Evolutionary conservation across 2,888 invertebrate genomes (phyloP).

Genomic region (Hesperia comma): DNA sequence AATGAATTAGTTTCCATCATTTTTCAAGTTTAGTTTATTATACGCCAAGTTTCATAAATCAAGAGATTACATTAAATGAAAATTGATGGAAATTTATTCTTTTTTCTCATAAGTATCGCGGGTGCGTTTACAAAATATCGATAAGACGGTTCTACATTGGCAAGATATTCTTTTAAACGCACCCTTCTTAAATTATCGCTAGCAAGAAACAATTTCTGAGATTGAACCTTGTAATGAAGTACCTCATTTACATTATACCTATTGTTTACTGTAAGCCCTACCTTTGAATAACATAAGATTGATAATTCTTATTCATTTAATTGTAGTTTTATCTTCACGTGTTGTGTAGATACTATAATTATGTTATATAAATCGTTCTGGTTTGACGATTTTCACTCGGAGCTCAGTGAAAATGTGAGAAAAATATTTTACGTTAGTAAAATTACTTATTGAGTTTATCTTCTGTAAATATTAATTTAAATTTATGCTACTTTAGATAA

Average conservation of each 20-base stretch:
- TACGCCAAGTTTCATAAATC: not conserved
- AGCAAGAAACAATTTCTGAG: constrained; percentile 9
- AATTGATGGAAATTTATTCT: constrained; percentile 14
- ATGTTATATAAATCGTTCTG: constrained; percentile 8
- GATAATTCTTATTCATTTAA: constrained; percentile 25
- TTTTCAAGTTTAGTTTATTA: not conserved
- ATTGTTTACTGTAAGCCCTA: constrained; percentile 11
- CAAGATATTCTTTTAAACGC: not conserved
- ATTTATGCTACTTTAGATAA: not conserved
- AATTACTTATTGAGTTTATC: not conserved
- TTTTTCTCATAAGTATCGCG: not conserved
- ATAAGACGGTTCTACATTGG: not conserved
- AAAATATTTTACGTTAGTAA: not conserved
- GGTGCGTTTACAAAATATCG: not conserved
- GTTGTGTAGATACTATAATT: constrained; percentile 19
- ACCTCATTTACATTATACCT: constrained; percentile 13
- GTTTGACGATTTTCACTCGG: constrained; percentile 6
- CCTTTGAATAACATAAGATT: constrained; percentile 27
- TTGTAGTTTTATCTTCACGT: constrained; percentile 30
- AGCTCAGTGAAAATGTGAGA: constrained; percentile 3
- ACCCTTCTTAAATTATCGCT: not conserved
- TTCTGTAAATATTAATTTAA: not conserved
- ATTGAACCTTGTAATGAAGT: constrained; percentile 15
- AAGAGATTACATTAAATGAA: not conserved
- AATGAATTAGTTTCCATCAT: not conserved